Evolutionary conservation across 2,797 vertebrate species (phyloP).

Genomic region (Cyclura pinguis): DNA sequence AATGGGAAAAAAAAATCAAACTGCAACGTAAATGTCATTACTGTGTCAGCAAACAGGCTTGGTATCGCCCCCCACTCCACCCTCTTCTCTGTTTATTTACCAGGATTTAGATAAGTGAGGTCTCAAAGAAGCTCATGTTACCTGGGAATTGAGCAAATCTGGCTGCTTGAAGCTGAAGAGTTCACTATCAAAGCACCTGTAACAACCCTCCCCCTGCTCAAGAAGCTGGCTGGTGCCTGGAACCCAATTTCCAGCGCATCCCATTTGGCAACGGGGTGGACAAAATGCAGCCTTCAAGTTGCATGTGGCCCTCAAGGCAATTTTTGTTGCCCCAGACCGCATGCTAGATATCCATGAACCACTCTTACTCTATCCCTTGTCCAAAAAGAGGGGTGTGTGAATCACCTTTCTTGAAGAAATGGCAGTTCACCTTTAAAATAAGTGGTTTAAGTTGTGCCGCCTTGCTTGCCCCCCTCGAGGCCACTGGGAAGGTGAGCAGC

Average conservation of each 20-base stretch:
- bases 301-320: no score
- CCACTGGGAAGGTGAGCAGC: no score
- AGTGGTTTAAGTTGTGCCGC: no score
- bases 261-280: neutral
- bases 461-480: no score
- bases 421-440: no score
- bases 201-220: no score
- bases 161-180: neutral
- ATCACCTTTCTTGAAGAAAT: no score
- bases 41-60: neutral
- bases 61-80: neutral
- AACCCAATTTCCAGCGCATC: neutral
- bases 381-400: no score
- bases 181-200: neutral
- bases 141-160: neutral
- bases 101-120: neutral
- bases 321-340: no score
- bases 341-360: no score
- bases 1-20: constrained; percentile 8
- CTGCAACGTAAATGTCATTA: neutral
- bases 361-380: no score
- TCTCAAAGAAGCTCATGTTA: neutral
- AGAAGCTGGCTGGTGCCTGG: neutral
- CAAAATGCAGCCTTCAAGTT: no score
- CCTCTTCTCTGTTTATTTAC: neutral